Evolutionary conservation across 2,113 vertebrate genomes (phyloP).

Genomic region (Daphoenositta chrysoptera): DNA sequence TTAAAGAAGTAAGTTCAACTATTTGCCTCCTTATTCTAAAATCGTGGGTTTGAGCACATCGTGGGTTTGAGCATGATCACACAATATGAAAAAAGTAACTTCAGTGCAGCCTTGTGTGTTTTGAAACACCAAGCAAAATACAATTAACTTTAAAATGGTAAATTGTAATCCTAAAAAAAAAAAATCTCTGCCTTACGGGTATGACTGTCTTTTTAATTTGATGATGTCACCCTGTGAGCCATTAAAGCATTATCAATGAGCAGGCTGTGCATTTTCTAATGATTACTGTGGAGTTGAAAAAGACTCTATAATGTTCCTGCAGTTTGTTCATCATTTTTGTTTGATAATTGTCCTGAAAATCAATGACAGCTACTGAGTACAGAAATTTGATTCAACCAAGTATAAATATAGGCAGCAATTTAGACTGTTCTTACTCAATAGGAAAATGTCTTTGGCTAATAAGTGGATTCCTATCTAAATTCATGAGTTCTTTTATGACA

Average conservation of each 20-base stretch:
- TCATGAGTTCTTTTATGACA: constrained; percentile 81
- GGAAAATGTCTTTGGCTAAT: constrained; percentile 78
- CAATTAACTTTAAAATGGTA: constrained; percentile 41
- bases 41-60: background rate
- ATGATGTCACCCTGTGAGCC: constrained; percentile 33
- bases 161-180: constrained; percentile 2
- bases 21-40: constrained; percentile 15
- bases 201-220: constrained; percentile 12
- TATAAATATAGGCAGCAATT: constrained; percentile 74
- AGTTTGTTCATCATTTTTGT: constrained; percentile 63
- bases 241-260: constrained; percentile 43
- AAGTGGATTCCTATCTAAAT: constrained; percentile 83
- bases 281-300: constrained; percentile 50
- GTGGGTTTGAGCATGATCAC: background rate
- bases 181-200: background rate
- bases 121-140: background rate
- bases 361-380: constrained; percentile 64
- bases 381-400: constrained; percentile 71
- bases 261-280: constrained; percentile 21
- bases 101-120: background rate
- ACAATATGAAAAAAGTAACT: background rate
- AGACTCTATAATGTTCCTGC: constrained; percentile 35
- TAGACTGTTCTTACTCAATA: constrained; percentile 64
- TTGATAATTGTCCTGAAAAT: constrained; percentile 71
- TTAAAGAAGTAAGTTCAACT: constrained; percentile 14